A percentile compares a stretch with the other conserved stretches of the same genome.
phyloP scores from a whole-genome alignment of 2,113 vertebrate genomes.

The Hystrix cristata region DNA sequence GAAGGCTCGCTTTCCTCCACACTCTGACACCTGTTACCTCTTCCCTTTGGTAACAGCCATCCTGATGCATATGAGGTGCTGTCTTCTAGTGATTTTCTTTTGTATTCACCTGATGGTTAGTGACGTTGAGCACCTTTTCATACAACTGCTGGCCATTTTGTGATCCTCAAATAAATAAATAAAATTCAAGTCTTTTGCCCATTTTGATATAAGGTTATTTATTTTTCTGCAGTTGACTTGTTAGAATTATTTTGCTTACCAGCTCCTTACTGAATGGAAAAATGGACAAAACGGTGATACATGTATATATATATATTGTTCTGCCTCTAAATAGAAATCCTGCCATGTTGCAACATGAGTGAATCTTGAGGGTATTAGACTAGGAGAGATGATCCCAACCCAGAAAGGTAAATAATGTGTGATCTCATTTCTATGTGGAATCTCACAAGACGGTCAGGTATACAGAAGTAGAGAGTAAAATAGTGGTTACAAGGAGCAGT shows the following conservation, averaged over 20 bases:
- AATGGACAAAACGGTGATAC: not conserved
- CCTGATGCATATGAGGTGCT: too few species aligned
- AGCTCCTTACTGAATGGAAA: not conserved
- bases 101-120: not conserved
- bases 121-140: not conserved
- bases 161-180: not conserved
- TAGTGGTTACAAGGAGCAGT: not conserved
- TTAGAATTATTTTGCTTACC: not conserved
- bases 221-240: not conserved
- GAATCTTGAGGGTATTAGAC: not conserved
- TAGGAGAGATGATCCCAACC: not conserved
- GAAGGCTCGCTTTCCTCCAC: not conserved
- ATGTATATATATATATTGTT: not conserved
- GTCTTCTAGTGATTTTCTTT: not conserved
- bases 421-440: not conserved
- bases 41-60: not conserved
- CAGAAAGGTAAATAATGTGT: not conserved
- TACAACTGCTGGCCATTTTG: not conserved
- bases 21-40: not conserved
- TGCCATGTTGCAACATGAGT: accelerated
- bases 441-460: not conserved
- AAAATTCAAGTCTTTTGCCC: not conserved
- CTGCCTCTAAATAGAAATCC: not conserved
- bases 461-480: too few species aligned
- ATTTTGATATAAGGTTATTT: not conserved